Evolutionary conservation across 2,888 invertebrate genomes (phyloP).

Genomic region (Cyaniris semiargus): DNA sequence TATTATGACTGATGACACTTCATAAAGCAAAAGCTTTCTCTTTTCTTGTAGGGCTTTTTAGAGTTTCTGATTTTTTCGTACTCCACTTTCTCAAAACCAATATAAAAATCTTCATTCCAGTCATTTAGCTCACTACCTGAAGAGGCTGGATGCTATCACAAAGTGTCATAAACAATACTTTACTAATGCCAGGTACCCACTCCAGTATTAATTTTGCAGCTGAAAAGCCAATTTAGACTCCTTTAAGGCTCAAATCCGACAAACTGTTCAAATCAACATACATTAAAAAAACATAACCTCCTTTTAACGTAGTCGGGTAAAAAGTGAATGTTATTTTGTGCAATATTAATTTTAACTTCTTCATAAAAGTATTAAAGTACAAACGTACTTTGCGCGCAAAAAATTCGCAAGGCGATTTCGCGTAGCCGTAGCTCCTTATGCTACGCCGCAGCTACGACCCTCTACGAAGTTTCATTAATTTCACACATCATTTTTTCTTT

Average conservation of each 20-base stretch:
- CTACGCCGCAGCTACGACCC: background rate
- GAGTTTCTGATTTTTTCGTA: too few relatives aligned
- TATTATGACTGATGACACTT: background rate
- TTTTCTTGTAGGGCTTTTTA: too few relatives aligned
- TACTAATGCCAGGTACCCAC: too few relatives aligned
- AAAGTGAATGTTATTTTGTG: too few relatives aligned
- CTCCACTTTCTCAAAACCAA: too few relatives aligned
- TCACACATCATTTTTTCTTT: background rate
- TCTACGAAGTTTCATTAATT: background rate
- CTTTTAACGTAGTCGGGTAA: background rate
- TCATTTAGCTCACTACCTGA: too few relatives aligned
- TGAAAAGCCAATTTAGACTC: too few relatives aligned
- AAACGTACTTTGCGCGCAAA: background rate
- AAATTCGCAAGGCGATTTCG: background rate
- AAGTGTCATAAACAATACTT: too few relatives aligned
- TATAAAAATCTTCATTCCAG: too few relatives aligned
- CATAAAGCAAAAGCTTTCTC: too few relatives aligned
- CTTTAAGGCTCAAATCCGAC: background rate
- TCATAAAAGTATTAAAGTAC: background rate
- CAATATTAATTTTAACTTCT: background rate
- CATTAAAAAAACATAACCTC: background rate
- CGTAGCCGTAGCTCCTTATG: background rate
- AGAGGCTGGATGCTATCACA: too few relatives aligned
- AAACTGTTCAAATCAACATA: background rate
- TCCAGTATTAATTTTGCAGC: too few relatives aligned